phyloP scores from a whole-genome alignment of 2,113 vertebrate genomes.

The Abramis brama region DNA sequence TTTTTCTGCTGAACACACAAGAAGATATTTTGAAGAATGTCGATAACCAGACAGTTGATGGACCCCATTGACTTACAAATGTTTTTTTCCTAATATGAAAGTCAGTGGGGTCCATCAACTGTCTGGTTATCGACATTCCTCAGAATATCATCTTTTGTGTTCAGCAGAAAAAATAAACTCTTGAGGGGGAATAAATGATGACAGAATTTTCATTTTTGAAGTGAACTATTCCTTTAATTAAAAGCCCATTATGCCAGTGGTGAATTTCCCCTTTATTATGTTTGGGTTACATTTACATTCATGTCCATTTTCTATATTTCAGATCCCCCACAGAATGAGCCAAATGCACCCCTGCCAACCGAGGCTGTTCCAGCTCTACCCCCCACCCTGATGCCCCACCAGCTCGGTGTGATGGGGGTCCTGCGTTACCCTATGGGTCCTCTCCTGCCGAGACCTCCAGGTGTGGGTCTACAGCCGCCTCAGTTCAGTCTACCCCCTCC shows the following conservation, averaged over 20 bases:
- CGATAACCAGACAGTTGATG: no score
- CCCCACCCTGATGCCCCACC: constrained; percentile 81
- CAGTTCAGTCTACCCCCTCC: constrained; percentile 84
- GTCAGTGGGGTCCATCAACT: no score
- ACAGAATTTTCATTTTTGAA: no score
- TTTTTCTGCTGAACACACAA: no score
- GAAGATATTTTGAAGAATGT: no score
- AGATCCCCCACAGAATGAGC: constrained; percentile 86
- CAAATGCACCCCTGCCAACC: constrained; percentile 78
- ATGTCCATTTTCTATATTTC: constrained; percentile 52
- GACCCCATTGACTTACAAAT: no score
- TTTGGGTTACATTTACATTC: background rate
- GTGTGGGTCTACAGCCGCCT: constrained; percentile 83
- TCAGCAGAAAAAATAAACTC: no score
- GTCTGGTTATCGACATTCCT: no score
- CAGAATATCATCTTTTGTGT: no score
- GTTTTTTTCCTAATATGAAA: no score
- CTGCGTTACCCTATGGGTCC: constrained; percentile 61
- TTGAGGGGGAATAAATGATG: no score
- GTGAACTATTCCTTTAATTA: background rate
- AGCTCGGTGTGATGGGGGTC: constrained; percentile 77
- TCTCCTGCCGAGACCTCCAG: constrained; percentile 77
- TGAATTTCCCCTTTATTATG: background rate
- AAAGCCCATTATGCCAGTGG: background rate
- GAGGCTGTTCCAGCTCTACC: constrained; percentile 81